Evolutionary conservation across 1,140 invertebrate species (phyloP).

Genomic region (Berghia stephanieae): DNA sequence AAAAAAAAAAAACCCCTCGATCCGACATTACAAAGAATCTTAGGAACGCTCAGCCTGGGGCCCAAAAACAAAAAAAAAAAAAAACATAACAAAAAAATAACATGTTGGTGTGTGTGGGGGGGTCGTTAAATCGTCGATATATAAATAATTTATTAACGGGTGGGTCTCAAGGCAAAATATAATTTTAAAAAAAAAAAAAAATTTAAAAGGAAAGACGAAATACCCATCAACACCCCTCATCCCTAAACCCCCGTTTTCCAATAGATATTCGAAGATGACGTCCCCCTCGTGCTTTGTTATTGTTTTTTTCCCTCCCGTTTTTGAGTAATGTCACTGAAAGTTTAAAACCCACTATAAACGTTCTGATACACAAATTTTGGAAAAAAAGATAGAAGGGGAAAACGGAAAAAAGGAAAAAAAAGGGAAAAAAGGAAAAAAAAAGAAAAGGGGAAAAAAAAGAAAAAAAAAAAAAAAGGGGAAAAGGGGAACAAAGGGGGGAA

Average conservation of each 20-base stretch:
- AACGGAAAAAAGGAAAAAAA: not conserved
- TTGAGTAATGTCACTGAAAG: not conserved
- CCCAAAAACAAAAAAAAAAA: not conserved
- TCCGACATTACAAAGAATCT: not conserved
- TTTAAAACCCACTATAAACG: not conserved
- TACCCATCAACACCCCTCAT: no score
- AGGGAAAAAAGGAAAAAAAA: not conserved
- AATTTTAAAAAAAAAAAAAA: no score
- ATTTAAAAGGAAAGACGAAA: no score
- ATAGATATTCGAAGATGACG: constrained; percentile 12
- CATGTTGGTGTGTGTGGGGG: no score
- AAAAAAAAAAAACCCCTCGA: not conserved
- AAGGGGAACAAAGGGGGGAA: constrained; percentile 5
- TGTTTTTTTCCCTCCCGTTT: no score
- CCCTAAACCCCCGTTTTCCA: not conserved
- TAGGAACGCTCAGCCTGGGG: not conserved
- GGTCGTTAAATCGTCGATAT: no score
- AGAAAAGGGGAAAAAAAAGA: constrained; percentile 11
- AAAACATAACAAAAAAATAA: not conserved
- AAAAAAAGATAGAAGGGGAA: not conserved
- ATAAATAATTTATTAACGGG: no score
- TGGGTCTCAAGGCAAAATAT: no score
- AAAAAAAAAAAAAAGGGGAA: constrained; percentile 23
- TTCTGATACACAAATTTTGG: no score
- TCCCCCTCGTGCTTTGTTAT: no score